Evolutionary conservation across 2,797 vertebrate species (phyloP).

Genomic region (Propithecus deckenii): DNA sequence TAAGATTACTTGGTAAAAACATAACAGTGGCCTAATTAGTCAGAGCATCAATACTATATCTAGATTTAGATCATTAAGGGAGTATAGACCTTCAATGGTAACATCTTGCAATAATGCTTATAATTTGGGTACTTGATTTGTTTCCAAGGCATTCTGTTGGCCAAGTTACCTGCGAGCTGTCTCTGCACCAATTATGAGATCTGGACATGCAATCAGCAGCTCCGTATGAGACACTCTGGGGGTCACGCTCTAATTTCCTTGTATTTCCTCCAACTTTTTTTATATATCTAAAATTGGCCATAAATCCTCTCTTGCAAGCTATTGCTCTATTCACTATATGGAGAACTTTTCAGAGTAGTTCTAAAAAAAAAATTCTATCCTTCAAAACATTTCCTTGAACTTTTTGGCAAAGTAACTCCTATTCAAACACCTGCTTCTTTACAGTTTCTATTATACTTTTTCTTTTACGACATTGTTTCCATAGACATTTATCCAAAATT

Average conservation of each 20-base stretch:
- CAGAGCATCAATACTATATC: background rate
- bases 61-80: background rate
- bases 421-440: background rate
- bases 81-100: fast-evolving
- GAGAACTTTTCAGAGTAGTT: background rate
- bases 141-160: constrained; percentile 25
- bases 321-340: background rate
- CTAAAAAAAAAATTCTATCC: background rate
- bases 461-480: background rate
- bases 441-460: background rate
- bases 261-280: background rate
- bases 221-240: background rate
- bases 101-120: background rate
- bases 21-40: background rate
- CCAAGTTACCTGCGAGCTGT: background rate
- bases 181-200: background rate
- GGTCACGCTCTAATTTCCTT: constrained; percentile 39
- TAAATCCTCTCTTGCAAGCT: background rate
- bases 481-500: background rate
- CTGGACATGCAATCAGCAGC: background rate
- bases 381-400: background rate
- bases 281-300: background rate
- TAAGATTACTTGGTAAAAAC: background rate
- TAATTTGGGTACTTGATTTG: background rate
- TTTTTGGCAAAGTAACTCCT: background rate